phyloP scores from a whole-genome alignment of 2,113 vertebrate species.

The Alligator sinensis region DNA sequence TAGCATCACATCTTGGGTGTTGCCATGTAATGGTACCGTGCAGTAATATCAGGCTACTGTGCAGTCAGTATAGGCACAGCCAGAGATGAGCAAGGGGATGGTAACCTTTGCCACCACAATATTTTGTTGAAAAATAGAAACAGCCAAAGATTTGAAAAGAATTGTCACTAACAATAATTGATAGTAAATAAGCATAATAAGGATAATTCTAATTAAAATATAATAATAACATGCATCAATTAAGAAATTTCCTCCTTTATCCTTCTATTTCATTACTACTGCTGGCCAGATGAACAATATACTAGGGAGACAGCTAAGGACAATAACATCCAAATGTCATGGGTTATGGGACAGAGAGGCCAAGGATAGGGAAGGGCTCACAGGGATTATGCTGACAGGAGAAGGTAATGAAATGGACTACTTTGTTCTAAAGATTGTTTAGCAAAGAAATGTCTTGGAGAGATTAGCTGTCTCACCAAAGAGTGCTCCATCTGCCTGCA shows the following conservation, averaged over 20 bases:
- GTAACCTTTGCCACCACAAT: background rate
- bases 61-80: too few relatives aligned
- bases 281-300: background rate
- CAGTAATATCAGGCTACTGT: background rate
- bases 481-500: background rate
- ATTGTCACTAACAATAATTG: background rate
- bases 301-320: background rate
- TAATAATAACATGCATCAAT: rapidly evolving
- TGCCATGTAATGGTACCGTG: background rate
- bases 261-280: background rate
- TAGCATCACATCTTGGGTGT: background rate
- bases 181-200: background rate
- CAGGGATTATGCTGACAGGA: background rate
- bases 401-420: background rate
- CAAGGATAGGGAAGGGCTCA: background rate
- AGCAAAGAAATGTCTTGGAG: background rate
- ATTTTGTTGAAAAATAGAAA: background rate
- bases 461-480: background rate
- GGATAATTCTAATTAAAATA: background rate
- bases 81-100: background rate
- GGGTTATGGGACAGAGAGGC: background rate
- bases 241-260: background rate
- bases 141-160: background rate
- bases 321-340: background rate
- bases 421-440: background rate